Base-by-base conservation (phyloP, 2,797 vertebrate genomes). In the Sphenodon punctatus region DNA sequence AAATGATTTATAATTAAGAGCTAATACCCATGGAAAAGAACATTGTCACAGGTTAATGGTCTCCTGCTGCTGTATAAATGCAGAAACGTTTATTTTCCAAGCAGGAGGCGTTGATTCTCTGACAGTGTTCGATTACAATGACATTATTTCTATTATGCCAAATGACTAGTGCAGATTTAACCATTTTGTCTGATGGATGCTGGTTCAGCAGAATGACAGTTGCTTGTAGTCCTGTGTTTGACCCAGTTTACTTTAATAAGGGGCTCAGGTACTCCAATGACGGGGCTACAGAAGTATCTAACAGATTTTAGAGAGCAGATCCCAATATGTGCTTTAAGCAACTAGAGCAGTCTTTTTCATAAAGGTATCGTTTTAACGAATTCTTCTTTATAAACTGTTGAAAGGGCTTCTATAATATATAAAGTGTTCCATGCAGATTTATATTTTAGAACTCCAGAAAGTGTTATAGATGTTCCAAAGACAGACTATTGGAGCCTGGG, bases 1-100 rank as follows among this genome's bases (percentile, higher is more conserved):
- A 91, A 92, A 65, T 19, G 0, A 82, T 85, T 87, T 72, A 66
- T 80, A 89, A 88, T 71, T 80, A 90, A 89, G 56, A 88, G 25
- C 7, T 43, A 67, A 59, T 74, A 45, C 3, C 27, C 36, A 14
- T 22, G 27, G 59, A 82, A 77, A 69, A 85, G 64, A 89, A 75
- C 43, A 75, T 66, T 66, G 60, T 74, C 32, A 51, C 10, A 85
- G 65, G 82, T 87, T 90, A 85, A 81, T 67, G 63, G 39, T 43
- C 14, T 86, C 69, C 73, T 56, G 20, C 22, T 71, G 58, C 38
- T 75, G 82, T 73, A 71, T 71, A 67, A 94, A 74, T 53, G 34
- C 32, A 61, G 56, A 87, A 73, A 2, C 1, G 1, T 80, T 79
- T 89, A 36, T 88, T 90, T 88, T 86, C 55, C 51, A 78, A 76